Evolutionary conservation across 2,113 vertebrate genomes (phyloP).

Genomic region (Hippocampus mohnikei): DNA sequence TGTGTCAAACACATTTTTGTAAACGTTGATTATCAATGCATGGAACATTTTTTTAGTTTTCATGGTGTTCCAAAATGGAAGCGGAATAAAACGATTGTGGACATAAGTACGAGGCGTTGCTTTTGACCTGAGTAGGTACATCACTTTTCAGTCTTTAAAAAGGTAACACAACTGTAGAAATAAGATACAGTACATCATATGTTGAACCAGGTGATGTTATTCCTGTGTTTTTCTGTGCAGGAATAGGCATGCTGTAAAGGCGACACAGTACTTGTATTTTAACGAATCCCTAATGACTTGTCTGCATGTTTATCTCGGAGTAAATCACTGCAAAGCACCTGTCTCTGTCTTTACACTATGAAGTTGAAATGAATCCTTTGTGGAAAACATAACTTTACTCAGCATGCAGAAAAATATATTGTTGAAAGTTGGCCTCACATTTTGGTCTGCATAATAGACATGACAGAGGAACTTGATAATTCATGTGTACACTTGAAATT

Average conservation of each 20-base stretch:
- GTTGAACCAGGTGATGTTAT: background rate
- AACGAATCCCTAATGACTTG: slow-evolving; percentile 18
- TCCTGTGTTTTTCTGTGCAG: slow-evolving; percentile 5
- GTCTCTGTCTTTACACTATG: slow-evolving; percentile 5
- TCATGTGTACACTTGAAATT: background rate
- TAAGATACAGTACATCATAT: slow-evolving; percentile 5
- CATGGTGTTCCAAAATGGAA: no score
- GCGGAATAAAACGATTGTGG: no score
- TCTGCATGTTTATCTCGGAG: slow-evolving; percentile 10
- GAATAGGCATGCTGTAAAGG: slow-evolving; percentile 18
- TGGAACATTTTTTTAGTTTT: no score
- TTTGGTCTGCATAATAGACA: background rate
- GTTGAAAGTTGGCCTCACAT: background rate
- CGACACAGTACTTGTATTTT: slow-evolving; percentile 21
- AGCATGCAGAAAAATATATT: background rate
- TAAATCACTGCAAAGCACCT: slow-evolving; percentile 14
- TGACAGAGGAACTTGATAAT: background rate
- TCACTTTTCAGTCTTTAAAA: no score
- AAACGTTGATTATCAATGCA: no score
- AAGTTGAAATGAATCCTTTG: background rate
- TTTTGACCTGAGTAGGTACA: no score
- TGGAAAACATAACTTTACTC: background rate
- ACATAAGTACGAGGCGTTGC: no score
- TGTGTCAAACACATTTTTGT: no score
- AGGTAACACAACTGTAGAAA: background rate